Conservation (phyloP, 2,113 vertebrate species). For the Corynorhinus townsendii region DNA sequence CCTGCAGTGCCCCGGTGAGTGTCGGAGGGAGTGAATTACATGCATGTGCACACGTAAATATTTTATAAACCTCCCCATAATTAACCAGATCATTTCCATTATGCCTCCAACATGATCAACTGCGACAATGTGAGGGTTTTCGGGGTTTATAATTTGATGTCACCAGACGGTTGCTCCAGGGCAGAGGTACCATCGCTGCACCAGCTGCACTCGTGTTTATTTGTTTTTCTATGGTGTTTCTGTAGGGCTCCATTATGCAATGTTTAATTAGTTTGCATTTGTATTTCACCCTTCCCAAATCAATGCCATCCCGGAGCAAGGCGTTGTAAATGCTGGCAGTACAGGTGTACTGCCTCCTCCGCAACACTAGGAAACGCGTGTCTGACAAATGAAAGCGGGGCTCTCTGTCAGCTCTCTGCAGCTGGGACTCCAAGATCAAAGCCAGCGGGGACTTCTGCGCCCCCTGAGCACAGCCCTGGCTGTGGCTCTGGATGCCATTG, state of each 20-base stretch:
- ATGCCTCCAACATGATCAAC: conserved; percentile 70
- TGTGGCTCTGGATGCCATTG: conserved; percentile 80
- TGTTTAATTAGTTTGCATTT: conserved; percentile 88
- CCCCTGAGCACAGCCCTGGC: conserved; percentile 80
- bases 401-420: conserved; percentile 82
- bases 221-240: conserved; percentile 82
- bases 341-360: conserved; percentile 86
- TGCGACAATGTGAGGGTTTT: conserved; percentile 70
- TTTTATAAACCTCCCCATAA: conserved; percentile 77
- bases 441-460: conserved; percentile 81
- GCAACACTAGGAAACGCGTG: conserved; percentile 80
- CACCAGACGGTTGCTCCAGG: conserved; percentile 80
- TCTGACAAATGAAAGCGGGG: conserved; percentile 83
- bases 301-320: conserved; percentile 83
- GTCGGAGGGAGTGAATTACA: not conserved
- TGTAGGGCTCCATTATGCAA: conserved; percentile 85
- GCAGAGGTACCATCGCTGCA: conserved; percentile 77
- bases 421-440: conserved; percentile 85
- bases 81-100: conserved; percentile 81
- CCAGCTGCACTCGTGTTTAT: conserved; percentile 85
- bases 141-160: conserved; percentile 80
- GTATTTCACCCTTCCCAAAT: conserved; percentile 83
- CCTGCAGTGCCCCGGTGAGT: not conserved
- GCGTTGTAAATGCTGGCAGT: conserved; percentile 84
- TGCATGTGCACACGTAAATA: conserved; percentile 68